Conservation (phyloP, 2,113 vertebrate species). For the Microcebus lehilahytsara region DNA sequence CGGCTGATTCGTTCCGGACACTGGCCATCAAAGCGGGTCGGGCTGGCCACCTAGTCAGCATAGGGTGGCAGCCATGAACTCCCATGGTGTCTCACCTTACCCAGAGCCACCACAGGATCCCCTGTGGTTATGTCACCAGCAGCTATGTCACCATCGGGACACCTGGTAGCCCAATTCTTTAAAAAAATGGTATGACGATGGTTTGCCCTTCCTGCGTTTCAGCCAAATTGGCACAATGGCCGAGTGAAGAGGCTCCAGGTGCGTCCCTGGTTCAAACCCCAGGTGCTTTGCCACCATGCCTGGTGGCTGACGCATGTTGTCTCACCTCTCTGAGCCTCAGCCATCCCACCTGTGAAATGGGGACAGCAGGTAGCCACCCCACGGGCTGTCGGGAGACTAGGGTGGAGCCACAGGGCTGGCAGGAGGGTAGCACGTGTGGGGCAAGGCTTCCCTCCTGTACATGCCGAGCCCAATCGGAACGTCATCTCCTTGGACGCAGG, state of each 20-base stretch:
- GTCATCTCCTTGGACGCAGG: not conserved
- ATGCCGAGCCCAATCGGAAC: not conserved
- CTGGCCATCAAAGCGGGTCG: not conserved
- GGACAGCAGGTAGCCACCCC: not conserved
- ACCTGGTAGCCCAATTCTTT: too few relatives aligned
- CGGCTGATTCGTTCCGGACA: not conserved
- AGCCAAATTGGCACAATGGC: not conserved
- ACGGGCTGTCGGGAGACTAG: not conserved
- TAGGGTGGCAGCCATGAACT: not conserved
- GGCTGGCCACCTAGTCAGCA: too few relatives aligned
- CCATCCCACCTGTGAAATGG: not conserved
- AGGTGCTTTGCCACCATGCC: not conserved
- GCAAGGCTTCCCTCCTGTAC: too few relatives aligned
- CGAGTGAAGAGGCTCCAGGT: not conserved
- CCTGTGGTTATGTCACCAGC: not conserved
- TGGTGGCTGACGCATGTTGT: not conserved
- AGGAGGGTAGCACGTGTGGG: accelerated
- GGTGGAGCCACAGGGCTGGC: too few relatives aligned
- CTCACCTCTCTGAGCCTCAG: not conserved
- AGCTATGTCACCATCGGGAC: not conserved
- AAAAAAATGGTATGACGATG: too few relatives aligned
- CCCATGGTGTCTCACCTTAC: not conserved
- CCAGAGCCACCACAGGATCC: not conserved
- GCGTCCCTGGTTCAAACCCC: not conserved
- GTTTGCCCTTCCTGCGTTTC: not conserved